These are phyloP conservation scores for Eudyptes chrysolophus DNA, from an alignment of 2,113 vertebrate species.

Conservation along the genomic window DNA sequence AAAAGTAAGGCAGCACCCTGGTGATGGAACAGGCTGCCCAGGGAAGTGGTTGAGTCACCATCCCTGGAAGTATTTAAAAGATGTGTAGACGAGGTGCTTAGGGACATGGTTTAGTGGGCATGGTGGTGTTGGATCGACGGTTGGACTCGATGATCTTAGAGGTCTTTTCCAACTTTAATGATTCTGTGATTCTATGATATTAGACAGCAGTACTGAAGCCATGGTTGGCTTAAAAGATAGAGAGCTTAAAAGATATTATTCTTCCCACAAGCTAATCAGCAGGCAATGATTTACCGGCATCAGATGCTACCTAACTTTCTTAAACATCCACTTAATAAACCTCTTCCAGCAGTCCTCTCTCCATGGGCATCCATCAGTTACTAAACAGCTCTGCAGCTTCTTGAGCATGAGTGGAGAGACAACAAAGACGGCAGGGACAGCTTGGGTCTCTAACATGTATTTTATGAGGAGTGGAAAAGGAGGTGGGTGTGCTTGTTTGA, in stretches of 20 bases:
- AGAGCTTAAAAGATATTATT: not conserved
- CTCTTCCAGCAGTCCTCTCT: not conserved
- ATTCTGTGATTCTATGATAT: not conserved
- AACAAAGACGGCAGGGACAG: not conserved
- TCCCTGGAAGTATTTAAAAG: too few species aligned
- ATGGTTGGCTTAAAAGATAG: too few species aligned
- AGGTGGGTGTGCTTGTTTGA: not conserved
- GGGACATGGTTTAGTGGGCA: too few species aligned
- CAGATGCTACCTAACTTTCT: not conserved
- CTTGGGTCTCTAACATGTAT: not conserved
- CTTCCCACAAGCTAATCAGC: not conserved
- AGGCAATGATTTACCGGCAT: not conserved
- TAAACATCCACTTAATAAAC: not conserved
- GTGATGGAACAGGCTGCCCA: not conserved
- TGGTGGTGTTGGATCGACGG: too few species aligned
- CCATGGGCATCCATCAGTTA: not conserved
- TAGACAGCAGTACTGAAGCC: not conserved
- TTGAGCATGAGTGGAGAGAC: not conserved
- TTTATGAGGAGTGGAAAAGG: not conserved
- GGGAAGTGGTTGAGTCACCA: too few species aligned
- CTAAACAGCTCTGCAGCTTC: not conserved
- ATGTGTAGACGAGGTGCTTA: too few species aligned
- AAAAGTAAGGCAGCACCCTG: not conserved
- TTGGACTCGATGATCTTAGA: too few species aligned
- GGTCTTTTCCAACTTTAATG: too few species aligned